These are phyloP conservation scores for Aethes cnicana DNA, from an alignment of 2,888 invertebrate species.

Conservation along the genomic window DNA sequence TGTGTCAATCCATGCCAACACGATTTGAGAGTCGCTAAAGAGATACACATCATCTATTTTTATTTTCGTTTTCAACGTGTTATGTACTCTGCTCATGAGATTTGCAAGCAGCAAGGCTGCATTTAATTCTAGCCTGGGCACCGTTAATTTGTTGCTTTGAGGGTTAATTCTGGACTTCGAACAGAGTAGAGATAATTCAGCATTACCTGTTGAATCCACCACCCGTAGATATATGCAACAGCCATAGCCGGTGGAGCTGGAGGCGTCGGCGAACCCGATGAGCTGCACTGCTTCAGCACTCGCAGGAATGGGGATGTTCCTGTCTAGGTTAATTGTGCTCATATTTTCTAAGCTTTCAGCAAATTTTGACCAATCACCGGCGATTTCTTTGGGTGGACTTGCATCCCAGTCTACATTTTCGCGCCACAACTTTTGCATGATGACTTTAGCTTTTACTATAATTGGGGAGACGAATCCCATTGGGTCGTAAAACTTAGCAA, in stretches of 20 bases:
- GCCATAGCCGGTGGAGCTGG: neutral
- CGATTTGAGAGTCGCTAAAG: neutral
- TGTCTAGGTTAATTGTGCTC: neutral
- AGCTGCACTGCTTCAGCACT: neutral
- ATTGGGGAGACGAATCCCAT: conserved; percentile 25
- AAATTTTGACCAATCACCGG: conserved; percentile 28
- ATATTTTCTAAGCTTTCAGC: conserved; percentile 14
- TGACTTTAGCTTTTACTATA: neutral
- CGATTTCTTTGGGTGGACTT: neutral
- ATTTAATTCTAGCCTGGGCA: neutral
- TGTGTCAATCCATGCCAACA: conserved; percentile 28
- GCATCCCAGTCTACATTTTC: conserved; percentile 24
- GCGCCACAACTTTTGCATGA: conserved; percentile 18
- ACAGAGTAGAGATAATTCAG: conserved; percentile 24
- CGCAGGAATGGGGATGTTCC: neutral
- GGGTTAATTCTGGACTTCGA: conserved; percentile 32
- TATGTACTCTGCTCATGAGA: conserved; percentile 9
- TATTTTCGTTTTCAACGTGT: neutral
- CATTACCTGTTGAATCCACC: neutral
- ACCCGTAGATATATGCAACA: neutral
- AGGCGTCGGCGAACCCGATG: neutral
- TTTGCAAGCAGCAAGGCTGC: conserved; percentile 10
- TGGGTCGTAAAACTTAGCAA: conserved; percentile 34
- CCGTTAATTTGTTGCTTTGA: neutral
- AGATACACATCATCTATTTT: neutral